Evolutionary conservation across 2,113 vertebrate species (phyloP).

Genomic region (Petrocephalus microphthalmus): DNA sequence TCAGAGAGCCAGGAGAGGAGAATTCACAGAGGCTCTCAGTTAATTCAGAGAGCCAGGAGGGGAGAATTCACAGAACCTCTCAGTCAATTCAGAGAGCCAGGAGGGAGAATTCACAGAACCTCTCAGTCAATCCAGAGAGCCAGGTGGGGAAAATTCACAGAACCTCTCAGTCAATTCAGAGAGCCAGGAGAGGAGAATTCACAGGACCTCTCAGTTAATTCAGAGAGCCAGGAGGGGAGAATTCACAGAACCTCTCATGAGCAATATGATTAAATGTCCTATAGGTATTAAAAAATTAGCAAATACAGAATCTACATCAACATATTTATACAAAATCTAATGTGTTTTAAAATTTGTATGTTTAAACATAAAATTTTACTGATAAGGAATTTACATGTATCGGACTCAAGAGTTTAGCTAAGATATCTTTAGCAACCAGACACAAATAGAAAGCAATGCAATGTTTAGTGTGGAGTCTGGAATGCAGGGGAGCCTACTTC

Average conservation of each 20-base stretch:
- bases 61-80: not conserved
- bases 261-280: not conserved
- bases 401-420: not conserved
- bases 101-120: too few relatives aligned
- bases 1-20: not conserved
- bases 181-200: not conserved
- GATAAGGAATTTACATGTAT: not conserved
- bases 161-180: not conserved
- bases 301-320: not conserved
- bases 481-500: not conserved
- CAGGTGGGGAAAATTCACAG: too few relatives aligned
- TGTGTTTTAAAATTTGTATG: not conserved
- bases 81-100: too few relatives aligned
- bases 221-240: not conserved
- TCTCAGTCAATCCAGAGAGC: too few relatives aligned
- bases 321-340: not conserved
- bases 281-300: not conserved
- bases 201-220: not conserved
- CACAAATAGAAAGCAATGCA: constrained; percentile 19
- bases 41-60: not conserved
- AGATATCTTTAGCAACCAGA: not conserved
- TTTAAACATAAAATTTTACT: not conserved
- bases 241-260: not conserved
- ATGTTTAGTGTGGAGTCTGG: not conserved
- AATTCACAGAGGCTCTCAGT: not conserved